Evolutionary conservation across 2,888 invertebrate genomes (phyloP), one percentile per base, ranked within the genome.

Genomic region (Polyommatus iphigenia): DNA sequence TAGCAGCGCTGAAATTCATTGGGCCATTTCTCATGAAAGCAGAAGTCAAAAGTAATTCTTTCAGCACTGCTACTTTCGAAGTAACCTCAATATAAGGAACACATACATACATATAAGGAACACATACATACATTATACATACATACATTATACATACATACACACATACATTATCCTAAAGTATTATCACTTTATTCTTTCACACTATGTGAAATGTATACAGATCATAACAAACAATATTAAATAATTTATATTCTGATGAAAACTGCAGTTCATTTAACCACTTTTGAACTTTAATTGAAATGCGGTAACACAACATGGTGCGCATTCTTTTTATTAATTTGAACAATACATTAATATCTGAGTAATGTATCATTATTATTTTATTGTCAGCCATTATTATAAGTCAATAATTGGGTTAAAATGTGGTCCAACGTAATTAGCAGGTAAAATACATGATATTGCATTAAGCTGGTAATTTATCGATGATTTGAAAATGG

Each of bases 321-420:
- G 29, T 6, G 29, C 15, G 29, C 29, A 67, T 32, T 32, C 29
- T 6, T 6, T 29, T 24, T 29, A 67, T 67, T 15, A 67, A 67
- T 32, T 67, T 67, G 2, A 15, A 32, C 18, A 29, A 15, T 29
- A 24, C 8, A 24, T 13, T 59, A 59, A 24, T 67, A 67, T 29
- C 29, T 18, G 29, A 32, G 15, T 32, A 67, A 67, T 7, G 67
- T 29, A 15, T 67, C 15, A 29, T 29, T 15, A 67, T 67, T 29
- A 67, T 67, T 67, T 67, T 18, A 67, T 29, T 67, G 29, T 15
- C n/a, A 5, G n/a, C 41, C 41, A 72, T 72, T 71, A 71, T n/a
- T 67, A 72, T 41, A 41, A 41, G 72, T 72, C 72, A 72, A 72
- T 72, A 72, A 72, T 41, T 72, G 15, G 36, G 6, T n/a, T 41